Evolutionary conservation across 2,888 invertebrate species (phyloP), one percentile per base, ranked within the genome.

Genomic region (Yponomeuta plumbellus): DNA sequence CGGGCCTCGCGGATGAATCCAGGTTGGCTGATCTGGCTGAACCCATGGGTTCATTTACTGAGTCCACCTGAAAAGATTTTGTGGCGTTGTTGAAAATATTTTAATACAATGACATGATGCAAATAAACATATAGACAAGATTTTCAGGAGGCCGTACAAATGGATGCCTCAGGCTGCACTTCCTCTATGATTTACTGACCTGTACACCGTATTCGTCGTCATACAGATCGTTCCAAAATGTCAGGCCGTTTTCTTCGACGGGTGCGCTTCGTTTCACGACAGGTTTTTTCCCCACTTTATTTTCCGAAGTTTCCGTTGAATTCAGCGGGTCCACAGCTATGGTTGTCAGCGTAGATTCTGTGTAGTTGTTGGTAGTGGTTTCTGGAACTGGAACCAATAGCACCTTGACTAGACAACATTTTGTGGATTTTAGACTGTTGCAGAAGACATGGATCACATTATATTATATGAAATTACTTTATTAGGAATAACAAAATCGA

Each of bases 191-290:
- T 17, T 74, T 69, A 58, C 77, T 75, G 1, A 85, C 84, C 34
- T 64, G 1, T 80, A 57, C 0, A 74, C 61, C 34, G 17, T 61
- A 61, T n/a, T 61, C 61, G 0, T 86, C 70, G 0, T 87, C 90
- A 63, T 89, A 89, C 0, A 89, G 73, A 65, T 88, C 85, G 34
- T 85, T 84, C 89, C 89, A 89, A 67, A 83, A 84, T 66, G 86
- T 79, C 0, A 83, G 67, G 70, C 83, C 81, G 20, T 74, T 78
- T 0, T 78, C 76, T 11, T 52, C 40, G 0, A 74, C 76, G 0
- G 72, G 34, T 13, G 71, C 77, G 67, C 79, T 79, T 58, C 90
- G 75, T 75, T 90, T 90, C 0, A 81, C 80, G 39, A 83, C 65
- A 0, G 76, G 75, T 69, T 76, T 79, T 11, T 73, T 72, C 22